Base-by-base conservation (phyloP, 2,113 vertebrate genomes). In the Grallaria varia region DNA sequence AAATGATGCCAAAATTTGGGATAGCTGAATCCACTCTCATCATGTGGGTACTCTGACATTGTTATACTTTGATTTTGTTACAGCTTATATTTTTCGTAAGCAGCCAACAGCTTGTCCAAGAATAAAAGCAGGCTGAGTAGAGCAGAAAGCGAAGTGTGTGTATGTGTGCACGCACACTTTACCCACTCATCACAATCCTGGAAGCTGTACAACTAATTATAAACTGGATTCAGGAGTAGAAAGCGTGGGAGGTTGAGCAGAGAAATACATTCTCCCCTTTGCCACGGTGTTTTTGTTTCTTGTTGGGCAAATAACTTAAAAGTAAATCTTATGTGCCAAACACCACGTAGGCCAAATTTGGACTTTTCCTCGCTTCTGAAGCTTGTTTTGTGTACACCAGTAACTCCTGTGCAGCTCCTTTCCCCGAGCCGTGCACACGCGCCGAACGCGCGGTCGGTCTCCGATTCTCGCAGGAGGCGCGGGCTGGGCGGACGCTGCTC, bases 331-430 rank as follows among this genome's bases (percentile, higher is more conserved):
- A 82, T 27, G 67, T 25, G 55, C 77, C 20, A 14, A 64, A 60
- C 18, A 55, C 44, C 40, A 2, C 52, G 12, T 0, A 10, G 37
- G 2, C 67, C 3, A 30, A 33, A 4, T 2, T 3, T 0, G 68
- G 53, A 1, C 53, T 33, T 28, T 1, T 18, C 22, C 62, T 58
- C 14, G 0, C 67, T 30, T 22, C 17, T 3, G 74, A 5, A 33
- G 40, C 30, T 2, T 0, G 47, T 3, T 63, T 4, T 1, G 40
- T 0, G 45, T 0, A 6, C 45, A 0, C 1, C 22, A 0, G 28
- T 1, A 1, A 0, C 4, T 4, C 3, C 50, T 0, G 53, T 0
- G 87, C 87, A 5, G 55, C 37, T 22, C 28, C 45, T 2, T 2
- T 18, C 14, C 12, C 58, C 7, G 47, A 6, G 84, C 42, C 2